Conservation (phyloP, 2,888 invertebrate species). For the Harmothoe impar region DNA sequence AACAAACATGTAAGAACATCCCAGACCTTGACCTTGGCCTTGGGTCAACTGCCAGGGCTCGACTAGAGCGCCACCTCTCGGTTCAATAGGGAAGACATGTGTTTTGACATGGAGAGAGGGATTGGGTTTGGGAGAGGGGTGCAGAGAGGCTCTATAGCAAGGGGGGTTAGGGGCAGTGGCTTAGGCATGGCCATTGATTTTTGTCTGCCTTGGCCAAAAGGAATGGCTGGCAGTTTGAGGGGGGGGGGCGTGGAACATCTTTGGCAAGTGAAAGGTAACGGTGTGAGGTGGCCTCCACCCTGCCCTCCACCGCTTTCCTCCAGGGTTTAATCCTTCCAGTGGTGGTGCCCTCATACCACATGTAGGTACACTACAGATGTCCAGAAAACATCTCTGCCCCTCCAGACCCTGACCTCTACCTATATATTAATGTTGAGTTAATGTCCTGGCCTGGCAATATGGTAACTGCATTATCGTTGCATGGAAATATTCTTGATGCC, state of each 20-base stretch:
- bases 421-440: too few species aligned
- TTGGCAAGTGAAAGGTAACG: background rate
- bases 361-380: too few species aligned
- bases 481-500: too few species aligned
- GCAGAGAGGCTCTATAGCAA: background rate
- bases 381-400: too few species aligned
- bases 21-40: conserved; percentile 32
- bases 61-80: background rate
- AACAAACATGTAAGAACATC: conserved; percentile 13
- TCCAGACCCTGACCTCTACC: too few species aligned
- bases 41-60: background rate
- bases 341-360: too few species aligned
- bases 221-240: background rate
- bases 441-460: too few species aligned
- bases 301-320: too few species aligned
- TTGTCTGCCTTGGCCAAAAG: background rate
- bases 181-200: background rate
- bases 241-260: background rate
- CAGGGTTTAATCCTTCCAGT: too few species aligned
- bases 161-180: background rate
- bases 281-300: background rate
- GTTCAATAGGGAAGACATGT: conserved; percentile 45
- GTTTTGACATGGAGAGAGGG: conserved; percentile 36
- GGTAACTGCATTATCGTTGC: too few species aligned
- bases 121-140: background rate